Base-by-base conservation (phyloP, 2,888 invertebrate species). In the Drosophila tanythrix region DNA sequence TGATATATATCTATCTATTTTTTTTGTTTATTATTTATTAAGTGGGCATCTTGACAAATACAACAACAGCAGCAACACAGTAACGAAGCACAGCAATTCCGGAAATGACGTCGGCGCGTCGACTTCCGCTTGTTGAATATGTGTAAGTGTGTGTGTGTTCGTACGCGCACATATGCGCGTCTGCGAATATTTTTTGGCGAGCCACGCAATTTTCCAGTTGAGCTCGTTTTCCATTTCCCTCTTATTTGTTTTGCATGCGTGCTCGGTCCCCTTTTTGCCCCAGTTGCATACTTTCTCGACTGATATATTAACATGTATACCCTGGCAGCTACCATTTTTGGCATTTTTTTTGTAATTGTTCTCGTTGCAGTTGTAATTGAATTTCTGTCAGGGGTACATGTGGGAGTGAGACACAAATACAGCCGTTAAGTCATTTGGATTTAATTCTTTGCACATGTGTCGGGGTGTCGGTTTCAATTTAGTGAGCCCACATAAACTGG, bases 191-290 rank as follows among this genome's bases (percentile, higher is more conserved):
- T 63, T 70, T 70, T 66, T 70, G 50, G 64, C 63, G 67, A 58
- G 58, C 53, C 71, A 70, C 81, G 88, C 87, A 87, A 88, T 87
- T 90, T 87, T 87, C 86, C 87, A 88, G 83, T 83, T 58, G 89
- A 76, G 90, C 87, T 90, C 87, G 81, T 86, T 88, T 87, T 88
- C 88, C 90, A 90, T 90, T 87, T 90, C 89, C 81, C 68, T 88
- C 66, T 86, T 87, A 88, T 87, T 90, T 87, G 90, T 78, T 90
- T 87, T 90, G 72, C 79, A 86, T 88, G 62, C 70, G 29, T 62
- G 48, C 11, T 70, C 40, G 25, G 21, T 2, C 18, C 43, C 31
- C 48, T 43, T 48, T 71, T 57, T 70, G 53, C 52, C 55, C 69
- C 70, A 74, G 60, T 68, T 79, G 70, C 70, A 72, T 72, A 65